Evolutionary conservation across 2,888 invertebrate genomes (phyloP).

Genomic region (Schrankia costaestrigalis): DNA sequence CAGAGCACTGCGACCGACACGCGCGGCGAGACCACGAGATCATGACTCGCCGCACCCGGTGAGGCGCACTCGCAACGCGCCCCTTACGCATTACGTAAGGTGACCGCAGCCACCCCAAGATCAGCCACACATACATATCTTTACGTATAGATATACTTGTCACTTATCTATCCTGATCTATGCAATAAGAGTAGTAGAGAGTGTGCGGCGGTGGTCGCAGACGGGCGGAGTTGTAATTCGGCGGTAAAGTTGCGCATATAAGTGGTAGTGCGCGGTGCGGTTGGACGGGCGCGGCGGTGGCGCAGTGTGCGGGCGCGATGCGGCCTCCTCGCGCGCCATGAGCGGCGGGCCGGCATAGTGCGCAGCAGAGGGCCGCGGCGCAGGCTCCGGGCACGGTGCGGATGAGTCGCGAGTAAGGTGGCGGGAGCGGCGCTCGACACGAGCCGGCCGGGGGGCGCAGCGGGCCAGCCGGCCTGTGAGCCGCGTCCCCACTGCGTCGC

Average conservation of each 20-base stretch:
- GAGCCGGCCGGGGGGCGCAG: constrained; percentile 72
- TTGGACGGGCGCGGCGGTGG: constrained; percentile 49
- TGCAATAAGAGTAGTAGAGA: constrained; percentile 23
- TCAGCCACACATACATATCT: constrained; percentile 48
- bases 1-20: constrained; percentile 52
- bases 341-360: constrained; percentile 36
- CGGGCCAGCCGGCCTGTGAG: constrained; percentile 65
- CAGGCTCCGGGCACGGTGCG: constrained; percentile 41
- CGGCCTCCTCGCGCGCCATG: constrained; percentile 25
- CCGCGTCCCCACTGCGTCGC: constrained; percentile 59
- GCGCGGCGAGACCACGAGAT: constrained; percentile 61
- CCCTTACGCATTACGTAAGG: constrained; percentile 65
- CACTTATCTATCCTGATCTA: constrained; percentile 33
- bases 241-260: constrained; percentile 41
- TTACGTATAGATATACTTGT: constrained; percentile 38
- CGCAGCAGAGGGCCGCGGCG: constrained; percentile 14
- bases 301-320: constrained; percentile 41
- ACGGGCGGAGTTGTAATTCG: constrained; percentile 23
- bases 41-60: constrained; percentile 69
- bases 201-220: constrained; percentile 7
- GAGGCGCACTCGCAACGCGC: constrained; percentile 63
- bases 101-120: constrained; percentile 29
- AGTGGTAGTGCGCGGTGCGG: constrained; percentile 40
- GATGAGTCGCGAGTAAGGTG: constrained; percentile 43
- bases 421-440: constrained; percentile 39